Evolutionary conservation across 1,140 invertebrate genomes (phyloP).

Genomic region (Hormaphis cornu): DNA sequence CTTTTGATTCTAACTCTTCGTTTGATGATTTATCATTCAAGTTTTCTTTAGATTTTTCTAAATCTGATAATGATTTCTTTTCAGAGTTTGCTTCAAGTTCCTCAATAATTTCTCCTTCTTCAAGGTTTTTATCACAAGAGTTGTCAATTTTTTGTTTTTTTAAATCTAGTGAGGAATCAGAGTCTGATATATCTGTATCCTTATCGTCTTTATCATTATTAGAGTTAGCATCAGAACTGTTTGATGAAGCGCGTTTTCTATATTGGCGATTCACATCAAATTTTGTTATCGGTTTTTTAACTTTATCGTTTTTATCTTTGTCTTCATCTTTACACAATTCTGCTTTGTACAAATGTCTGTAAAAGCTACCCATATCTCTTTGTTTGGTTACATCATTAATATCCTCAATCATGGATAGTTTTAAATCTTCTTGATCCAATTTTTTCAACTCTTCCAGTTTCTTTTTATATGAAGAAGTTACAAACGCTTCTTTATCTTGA

Average conservation of each 20-base stretch:
- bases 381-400: conserved; percentile 89
- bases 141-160: background rate
- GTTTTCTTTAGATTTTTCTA: background rate
- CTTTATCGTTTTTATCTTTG: background rate
- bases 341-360: conserved; percentile 73
- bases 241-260: conserved; percentile 49
- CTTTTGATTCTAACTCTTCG: background rate
- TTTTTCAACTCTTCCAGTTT: conserved; percentile 81
- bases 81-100: conserved; percentile 22
- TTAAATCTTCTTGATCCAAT: conserved; percentile 72
- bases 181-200: conserved; percentile 20
- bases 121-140: conserved; percentile 33
- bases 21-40: background rate
- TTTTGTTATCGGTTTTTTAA: background rate
- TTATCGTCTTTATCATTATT: conserved; percentile 45
- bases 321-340: conserved; percentile 31
- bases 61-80: conserved; percentile 13
- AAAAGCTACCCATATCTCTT: conserved; percentile 83
- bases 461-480: conserved; percentile 82
- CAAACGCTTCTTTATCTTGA: conserved; percentile 90
- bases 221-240: conserved; percentile 42
- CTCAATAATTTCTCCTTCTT: conserved; percentile 36
- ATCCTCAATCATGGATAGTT: conserved; percentile 71
- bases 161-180: background rate
- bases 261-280: conserved; percentile 45